Percentiles rank a stretch among this genome's conserved stretches.
Conservation (phyloP, 2,888 invertebrate genomes). For the Teinopalpus imperialis region DNA sequence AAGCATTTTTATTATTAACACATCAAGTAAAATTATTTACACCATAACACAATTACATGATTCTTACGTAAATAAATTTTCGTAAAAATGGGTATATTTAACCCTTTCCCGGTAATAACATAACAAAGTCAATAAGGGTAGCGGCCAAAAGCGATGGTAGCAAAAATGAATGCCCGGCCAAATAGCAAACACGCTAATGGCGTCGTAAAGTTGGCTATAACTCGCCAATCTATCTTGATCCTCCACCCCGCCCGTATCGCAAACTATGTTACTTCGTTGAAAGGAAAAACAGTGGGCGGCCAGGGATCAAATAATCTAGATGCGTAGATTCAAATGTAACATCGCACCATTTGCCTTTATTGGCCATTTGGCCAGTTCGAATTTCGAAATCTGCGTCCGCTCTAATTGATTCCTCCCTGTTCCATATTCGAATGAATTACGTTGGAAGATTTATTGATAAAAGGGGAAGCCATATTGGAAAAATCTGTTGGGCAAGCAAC, state of each 20-base stretch:
- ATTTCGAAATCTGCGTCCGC: constrained; percentile 56
- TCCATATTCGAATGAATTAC: constrained; percentile 53
- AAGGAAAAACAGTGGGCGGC: constrained; percentile 23
- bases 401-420: constrained; percentile 65
- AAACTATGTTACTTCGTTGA: constrained; percentile 18
- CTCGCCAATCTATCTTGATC: constrained; percentile 44
- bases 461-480: constrained; percentile 29
- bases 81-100: constrained; percentile 18
- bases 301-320: constrained; percentile 45
- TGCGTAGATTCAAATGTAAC: constrained; percentile 49
- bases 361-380: constrained; percentile 67
- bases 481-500: constrained; percentile 13
- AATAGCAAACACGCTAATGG: constrained; percentile 69
- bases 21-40: no score
- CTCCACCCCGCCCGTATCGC: constrained; percentile 30
- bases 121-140: constrained; percentile 42
- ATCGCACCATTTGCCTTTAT: constrained; percentile 71
- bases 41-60: constrained; percentile 1
- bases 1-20: no score
- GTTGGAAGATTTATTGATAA: constrained; percentile 35
- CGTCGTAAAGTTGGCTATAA: constrained; percentile 54
- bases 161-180: constrained; percentile 52
- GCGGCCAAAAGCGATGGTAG: constrained; percentile 50
- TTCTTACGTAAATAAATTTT: constrained; percentile 7
- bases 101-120: constrained; percentile 35